Evolutionary conservation across 1,140 invertebrate genomes (phyloP), one percentile per base, ranked within the genome.

Genomic region (Limonius californicus): DNA sequence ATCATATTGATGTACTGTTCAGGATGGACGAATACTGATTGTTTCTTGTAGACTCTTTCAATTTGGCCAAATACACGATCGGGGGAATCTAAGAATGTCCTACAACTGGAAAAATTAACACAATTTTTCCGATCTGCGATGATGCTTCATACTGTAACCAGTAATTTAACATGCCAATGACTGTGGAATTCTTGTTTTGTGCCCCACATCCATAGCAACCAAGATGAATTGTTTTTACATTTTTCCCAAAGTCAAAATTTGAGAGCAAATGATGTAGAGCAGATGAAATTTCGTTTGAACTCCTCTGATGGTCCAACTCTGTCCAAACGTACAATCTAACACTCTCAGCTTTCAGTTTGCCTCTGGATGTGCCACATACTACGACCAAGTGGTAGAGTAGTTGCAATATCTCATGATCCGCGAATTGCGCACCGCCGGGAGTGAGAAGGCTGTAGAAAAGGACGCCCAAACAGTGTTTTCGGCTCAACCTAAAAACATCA

Each of bases 371-470:
- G 16, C 72, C 75, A 20, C 47, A 16, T 9, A 74, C 70, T 16
- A 75, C 65, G 18, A 72, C 72, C 43, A 77, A 75, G 63, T 77
- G 76, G 54, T 77, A 72, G 14, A 69, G n/a, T n/a, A n/a, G n/a
- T n/a, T n/a, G n/a, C n/a, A n/a, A n/a, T n/a, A n/a, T n/a, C n/a
- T n/a, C n/a, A n/a, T n/a, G n/a, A n/a, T n/a, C n/a, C n/a, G n/a
- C n/a, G n/a, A n/a, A n/a, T n/a, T n/a, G n/a, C n/a, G n/a, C n/a
- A n/a, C n/a, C n/a, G n/a, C n/a, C n/a, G n/a, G n/a, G n/a, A n/a
- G n/a, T n/a, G n/a, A n/a, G n/a, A n/a, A n/a, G n/a, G n/a, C n/a
- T n/a, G n/a, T n/a, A n/a, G n/a, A n/a, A n/a, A n/a, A n/a, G n/a
- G n/a, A n/a, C n/a, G n/a, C n/a, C n/a, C n/a, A n/a, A n/a, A n/a